Base-by-base conservation (phyloP, 2,113 vertebrate genomes). In the Gopherus flavomarginatus region DNA sequence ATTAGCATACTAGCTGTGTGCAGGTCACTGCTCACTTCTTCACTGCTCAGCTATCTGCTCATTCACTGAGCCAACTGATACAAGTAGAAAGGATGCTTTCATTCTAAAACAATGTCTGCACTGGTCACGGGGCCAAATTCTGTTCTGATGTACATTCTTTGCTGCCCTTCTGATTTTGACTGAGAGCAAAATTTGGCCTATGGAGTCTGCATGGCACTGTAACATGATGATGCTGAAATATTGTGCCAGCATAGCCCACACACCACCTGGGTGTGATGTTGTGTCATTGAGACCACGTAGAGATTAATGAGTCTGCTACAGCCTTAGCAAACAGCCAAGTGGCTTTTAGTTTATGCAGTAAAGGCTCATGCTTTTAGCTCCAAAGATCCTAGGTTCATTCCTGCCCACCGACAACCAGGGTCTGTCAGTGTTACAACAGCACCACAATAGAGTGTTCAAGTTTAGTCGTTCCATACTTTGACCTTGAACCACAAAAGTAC, bases 201-300 rank as follows among this genome's bases (percentile, higher is more conserved):
- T 31, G 7, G 83, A 81, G 42, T 0, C 65, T 47, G 86, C 7
- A 1, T 3, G 35, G 75, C 31, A 42, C 44, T 92, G 80, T 82
- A 59, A 90, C 59, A 87, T 26, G 69, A 38, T n/a, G 17, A 35
- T 81, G 57, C 44, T 96, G 75, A 91, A 92, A 90, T 87, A 77
- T 0, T 29, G 47, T 49, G 50, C 21, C 57, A 93, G 52, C 52
- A 1, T 53, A 19, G 52, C 14, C 52, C 52, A 53, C 52, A 53
- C 17, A 53, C 52, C 17, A 19, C 6, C 52, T 53, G 52, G 52
- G 52, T 53, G 17, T 53, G 17, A 17, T 53, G 17, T 19, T 19
- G 52, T 53, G 16, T 53, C 17, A 52, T 17, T 6, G 17, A 53
- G 52, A 53, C 52, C 52, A 53, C 52, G 8, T 21, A 53, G 52